Conservation (phyloP, 2,888 invertebrate genomes). For the Saturnia japonica region DNA sequence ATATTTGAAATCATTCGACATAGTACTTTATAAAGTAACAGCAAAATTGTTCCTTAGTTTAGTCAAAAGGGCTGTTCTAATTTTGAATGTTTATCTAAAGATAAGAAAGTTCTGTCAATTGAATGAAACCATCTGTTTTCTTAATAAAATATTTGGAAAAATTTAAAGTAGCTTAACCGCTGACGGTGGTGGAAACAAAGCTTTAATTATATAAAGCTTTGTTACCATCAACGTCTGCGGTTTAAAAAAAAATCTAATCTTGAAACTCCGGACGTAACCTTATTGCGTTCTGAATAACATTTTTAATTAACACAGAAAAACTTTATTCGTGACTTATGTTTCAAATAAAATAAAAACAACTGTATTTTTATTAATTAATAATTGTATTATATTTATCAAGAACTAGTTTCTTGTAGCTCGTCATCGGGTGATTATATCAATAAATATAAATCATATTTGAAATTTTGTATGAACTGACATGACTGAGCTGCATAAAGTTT, state of each 20-base stretch:
- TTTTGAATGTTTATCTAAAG: too few species aligned
- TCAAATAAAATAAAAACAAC: not conserved
- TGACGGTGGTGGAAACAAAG: not conserved
- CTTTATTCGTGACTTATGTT: constrained; percentile 9
- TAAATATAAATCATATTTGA: constrained; percentile 10
- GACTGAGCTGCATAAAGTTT: not conserved
- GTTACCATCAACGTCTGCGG: too few species aligned
- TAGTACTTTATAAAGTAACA: too few species aligned
- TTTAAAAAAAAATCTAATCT: not conserved
- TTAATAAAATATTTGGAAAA: too few species aligned
- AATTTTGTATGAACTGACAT: not conserved
- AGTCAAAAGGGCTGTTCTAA: too few species aligned
- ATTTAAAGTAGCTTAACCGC: too few species aligned
- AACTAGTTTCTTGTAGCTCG: constrained; percentile 5
- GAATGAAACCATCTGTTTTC: too few species aligned
- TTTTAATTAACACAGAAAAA: constrained; percentile 8
- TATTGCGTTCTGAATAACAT: not conserved
- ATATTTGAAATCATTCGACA: too few species aligned
- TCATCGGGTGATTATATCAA: not conserved
- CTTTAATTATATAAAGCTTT: too few species aligned
- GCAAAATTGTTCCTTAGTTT: too few species aligned
- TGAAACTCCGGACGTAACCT: not conserved
- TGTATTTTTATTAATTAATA: not conserved
- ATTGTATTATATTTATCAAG: not conserved
- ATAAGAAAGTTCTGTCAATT: too few species aligned